Base-by-base conservation (phyloP, 2,888 invertebrate genomes). In the Leptarthrus brevirostris region DNA sequence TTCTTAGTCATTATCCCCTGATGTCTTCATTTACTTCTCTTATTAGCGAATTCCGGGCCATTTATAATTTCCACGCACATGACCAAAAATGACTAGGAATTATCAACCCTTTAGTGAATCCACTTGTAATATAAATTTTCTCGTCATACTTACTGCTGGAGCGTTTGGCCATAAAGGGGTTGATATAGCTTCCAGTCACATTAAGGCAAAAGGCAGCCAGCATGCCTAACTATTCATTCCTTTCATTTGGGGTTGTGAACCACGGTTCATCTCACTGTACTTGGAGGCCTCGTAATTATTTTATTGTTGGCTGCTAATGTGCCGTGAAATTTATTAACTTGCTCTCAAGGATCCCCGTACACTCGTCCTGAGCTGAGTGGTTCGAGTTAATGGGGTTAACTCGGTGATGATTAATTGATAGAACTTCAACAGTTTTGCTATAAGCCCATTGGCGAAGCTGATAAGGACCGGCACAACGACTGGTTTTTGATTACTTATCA, bases 281-380 rank as follows among this genome's bases (percentile, higher is more conserved):
- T 73, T 58, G 70, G 52, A 73, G 73, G 73, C 69, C 64, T 74
- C 77, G 76, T 79, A 80, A 80, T 80, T 80, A 80, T 80, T 80
- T 80, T 78, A 79, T 79, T 80, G 80, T 81, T 78, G 76, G 74
- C 78, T 78, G 79, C 78, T 79, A 80, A 81, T 80, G 80, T 77
- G 78, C 79, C 80, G 77, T 80, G 77, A 80, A 80, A 80, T 81
- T 79, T 79, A 79, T 79, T 78, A 75, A 70, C 70, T 71, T 44
- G 61, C 56, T 56, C n/a, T 52, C 61, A 54, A 61, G 22, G 10
- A 64, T 44, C 54, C 61, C 18, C n/a, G 66, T n/a, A 30, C 53
- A 14, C 70, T 26, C 52, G 58, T 73, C 44, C 47, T 74, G 53
- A 71, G 76, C 56, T 56, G 30, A 34, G 36, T 18, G 12, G 36